phyloP scores from a whole-genome alignment of 2,113 vertebrate species.

The Xenopus tropicalis region DNA sequence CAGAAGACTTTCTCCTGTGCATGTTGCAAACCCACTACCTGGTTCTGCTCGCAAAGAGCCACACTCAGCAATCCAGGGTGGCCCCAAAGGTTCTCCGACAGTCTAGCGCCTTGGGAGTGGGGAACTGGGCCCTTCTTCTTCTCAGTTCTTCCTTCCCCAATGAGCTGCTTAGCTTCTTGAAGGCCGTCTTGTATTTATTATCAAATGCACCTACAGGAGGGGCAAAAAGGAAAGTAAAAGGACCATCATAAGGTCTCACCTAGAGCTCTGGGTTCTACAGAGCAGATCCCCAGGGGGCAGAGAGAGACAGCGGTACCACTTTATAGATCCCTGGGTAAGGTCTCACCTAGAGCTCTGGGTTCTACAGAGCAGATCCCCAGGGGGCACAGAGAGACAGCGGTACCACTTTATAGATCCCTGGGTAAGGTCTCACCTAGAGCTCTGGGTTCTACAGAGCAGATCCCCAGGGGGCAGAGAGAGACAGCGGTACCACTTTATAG shows the following conservation, averaged over 20 bases:
- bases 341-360: conserved; percentile 1
- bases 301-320: neutral
- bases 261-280: neutral
- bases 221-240: too few species aligned
- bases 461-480: too few species aligned
- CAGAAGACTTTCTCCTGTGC: conserved; percentile 20
- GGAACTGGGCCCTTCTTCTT: conserved; percentile 73
- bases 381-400: neutral
- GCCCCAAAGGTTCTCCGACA: conserved; percentile 83
- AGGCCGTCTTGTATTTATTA: conserved; percentile 83
- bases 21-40: neutral
- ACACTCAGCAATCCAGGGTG: conserved; percentile 75
- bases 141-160: conserved; percentile 76
- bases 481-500: too few species aligned
- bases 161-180: conserved; percentile 67
- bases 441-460: too few species aligned
- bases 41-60: neutral
- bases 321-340: conserved; percentile 9
- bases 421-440: neutral
- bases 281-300: conserved; percentile 1
- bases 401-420: conserved; percentile 15
- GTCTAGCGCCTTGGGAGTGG: conserved; percentile 78
- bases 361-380: conserved; percentile 6
- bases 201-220: conserved; percentile 74
- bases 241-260: neutral